phyloP scores from a whole-genome alignment of 35 echinoderm and acorn worm species.

The Diadema setosum region DNA sequence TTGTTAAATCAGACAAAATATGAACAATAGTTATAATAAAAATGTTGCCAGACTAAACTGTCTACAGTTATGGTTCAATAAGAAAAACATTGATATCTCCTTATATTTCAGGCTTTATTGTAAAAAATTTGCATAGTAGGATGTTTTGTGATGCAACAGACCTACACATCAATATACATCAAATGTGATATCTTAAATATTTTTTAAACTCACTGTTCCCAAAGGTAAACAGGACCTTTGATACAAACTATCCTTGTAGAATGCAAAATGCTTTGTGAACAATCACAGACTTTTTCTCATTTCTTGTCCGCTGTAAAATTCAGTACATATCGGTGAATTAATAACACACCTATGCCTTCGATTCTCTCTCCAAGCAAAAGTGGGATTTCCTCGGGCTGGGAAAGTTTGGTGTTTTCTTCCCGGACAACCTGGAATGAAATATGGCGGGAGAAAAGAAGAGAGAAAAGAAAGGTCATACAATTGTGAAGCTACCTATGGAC shows the following conservation, averaged over 20 bases:
- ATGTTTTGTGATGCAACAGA: no score
- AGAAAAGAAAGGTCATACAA: background rate
- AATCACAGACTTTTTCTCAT: background rate
- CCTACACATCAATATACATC: no score
- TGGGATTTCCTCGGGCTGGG: constrained; percentile 80
- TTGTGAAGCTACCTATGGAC: background rate
- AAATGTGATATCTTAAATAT: background rate
- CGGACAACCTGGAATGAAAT: constrained; percentile 34
- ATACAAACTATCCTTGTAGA: background rate
- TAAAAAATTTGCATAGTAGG: no score
- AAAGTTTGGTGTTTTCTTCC: constrained; percentile 84
- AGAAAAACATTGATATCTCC: no score
- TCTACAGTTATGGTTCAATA: no score
- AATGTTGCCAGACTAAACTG: no score
- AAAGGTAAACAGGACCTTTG: background rate
- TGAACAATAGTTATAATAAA: no score
- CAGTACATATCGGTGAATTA: background rate
- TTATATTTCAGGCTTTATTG: no score
- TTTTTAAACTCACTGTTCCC: background rate
- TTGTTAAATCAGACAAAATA: no score
- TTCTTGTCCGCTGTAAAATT: background rate
- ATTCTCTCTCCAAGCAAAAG: constrained; percentile 89
- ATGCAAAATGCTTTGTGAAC: background rate
- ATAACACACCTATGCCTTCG: constrained; percentile 74
- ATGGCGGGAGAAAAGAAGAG: background rate